These are phyloP conservation scores for Chlorospingus semifuscus DNA, from an alignment of 2,797 vertebrate species.

Conservation along the genomic window DNA sequence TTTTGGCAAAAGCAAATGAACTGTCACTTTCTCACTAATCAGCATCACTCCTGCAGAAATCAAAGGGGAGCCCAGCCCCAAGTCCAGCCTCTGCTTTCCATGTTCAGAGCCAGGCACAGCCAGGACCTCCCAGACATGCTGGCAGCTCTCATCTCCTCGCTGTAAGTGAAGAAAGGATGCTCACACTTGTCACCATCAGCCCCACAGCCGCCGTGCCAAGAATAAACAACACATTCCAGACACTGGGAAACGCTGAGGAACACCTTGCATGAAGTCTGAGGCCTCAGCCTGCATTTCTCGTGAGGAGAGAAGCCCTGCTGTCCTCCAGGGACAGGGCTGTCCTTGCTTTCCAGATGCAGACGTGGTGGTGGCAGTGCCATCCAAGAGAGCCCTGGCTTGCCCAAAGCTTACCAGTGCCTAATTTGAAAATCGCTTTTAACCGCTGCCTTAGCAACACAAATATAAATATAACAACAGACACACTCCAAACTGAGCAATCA, in stretches of 20 bases:
- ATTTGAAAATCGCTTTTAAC: slow-evolving; percentile 54
- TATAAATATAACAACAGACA: slow-evolving; percentile 59
- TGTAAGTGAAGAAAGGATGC: not conserved
- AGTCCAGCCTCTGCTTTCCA: not conserved
- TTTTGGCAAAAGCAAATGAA: slow-evolving; percentile 40
- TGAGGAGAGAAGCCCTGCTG: not conserved
- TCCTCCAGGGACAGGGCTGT: not conserved
- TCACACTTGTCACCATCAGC: not conserved
- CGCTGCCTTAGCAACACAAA: slow-evolving; percentile 64
- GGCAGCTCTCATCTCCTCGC: not conserved
- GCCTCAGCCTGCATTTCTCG: not conserved
- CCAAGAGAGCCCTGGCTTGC: not conserved
- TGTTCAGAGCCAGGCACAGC: not conserved
- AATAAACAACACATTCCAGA: not conserved
- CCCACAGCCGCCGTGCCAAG: not conserved
- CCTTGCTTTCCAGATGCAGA: slow-evolving; percentile 2
- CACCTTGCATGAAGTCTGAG: not conserved
- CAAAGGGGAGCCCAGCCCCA: not conserved
- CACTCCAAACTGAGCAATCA: not conserved
- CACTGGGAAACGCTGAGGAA: rapidly evolving
- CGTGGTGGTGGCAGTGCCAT: not conserved
- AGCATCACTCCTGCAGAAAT: not conserved
- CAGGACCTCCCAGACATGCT: not conserved
- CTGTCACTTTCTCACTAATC: slow-evolving; percentile 9
- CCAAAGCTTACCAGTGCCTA: slow-evolving; percentile 1